phyloP scores from a whole-genome alignment of 2,797 vertebrate genomes.

The Tinamus major region DNA sequence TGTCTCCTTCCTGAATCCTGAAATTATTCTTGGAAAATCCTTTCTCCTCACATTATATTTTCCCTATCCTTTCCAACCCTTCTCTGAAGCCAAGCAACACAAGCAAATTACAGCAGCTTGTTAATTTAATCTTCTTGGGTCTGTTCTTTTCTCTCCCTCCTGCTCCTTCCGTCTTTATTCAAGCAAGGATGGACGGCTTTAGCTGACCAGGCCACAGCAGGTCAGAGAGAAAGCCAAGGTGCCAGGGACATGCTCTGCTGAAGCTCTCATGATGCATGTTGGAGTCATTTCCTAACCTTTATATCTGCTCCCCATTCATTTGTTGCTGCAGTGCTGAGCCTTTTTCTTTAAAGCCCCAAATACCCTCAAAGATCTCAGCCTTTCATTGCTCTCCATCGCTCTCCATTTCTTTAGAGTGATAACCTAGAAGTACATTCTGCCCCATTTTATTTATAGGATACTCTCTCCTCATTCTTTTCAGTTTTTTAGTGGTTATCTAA shows the following conservation, averaged over 20 bases:
- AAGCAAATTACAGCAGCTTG: not conserved
- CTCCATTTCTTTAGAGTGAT: not conserved
- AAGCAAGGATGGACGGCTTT: not conserved
- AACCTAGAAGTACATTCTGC: not conserved
- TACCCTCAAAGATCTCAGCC: not conserved
- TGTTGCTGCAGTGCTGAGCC: not conserved
- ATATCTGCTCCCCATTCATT: not conserved
- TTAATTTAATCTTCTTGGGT: not conserved
- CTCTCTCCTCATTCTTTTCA: not conserved
- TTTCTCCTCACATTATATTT: not conserved
- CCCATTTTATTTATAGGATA: not conserved
- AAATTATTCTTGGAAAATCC: not conserved
- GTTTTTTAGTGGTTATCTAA: not conserved
- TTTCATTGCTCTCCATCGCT: not conserved
- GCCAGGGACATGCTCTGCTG: fast-evolving
- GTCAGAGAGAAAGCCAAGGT: not conserved
- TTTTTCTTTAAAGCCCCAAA: not conserved
- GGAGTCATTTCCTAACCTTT: not conserved
- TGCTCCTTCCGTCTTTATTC: not conserved
- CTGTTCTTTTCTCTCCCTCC: not conserved
- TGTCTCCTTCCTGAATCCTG: not conserved
- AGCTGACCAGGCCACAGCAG: not conserved
- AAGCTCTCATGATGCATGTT: not conserved
- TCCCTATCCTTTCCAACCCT: not conserved
- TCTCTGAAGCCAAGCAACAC: not conserved